Evolutionary conservation across 2,888 invertebrate genomes (phyloP), one percentile per base, ranked within the genome.

Genomic region (Volucella bombylans): DNA sequence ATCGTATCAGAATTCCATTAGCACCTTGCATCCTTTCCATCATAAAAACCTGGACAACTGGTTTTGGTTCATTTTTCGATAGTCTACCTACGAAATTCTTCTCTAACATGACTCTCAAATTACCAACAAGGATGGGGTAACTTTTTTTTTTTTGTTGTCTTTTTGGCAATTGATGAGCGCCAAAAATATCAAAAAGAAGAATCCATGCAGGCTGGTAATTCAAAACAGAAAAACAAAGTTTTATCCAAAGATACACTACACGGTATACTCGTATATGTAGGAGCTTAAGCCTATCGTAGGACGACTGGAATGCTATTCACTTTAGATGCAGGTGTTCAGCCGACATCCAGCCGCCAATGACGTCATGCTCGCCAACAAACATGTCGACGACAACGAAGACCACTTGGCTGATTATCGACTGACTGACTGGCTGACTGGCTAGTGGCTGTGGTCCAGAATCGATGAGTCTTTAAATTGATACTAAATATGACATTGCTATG

Each of bases 391-490:
- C 57, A 12, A 54, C 54, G 68, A 50, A 54, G 68, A 54, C 68
- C 62, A 69, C 50, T 68, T 68, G 68, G 74, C 64, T 38, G 23
- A 6, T 31, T 31, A 31, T 31, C 31, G 31, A 31, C 31, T 31
- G 31, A 6, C 31, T 31, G 23, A 23, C 23, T 23, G 31, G 14
- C 15, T 55, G 43, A 52, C 52, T 67, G 43, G 67, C 52, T 68
- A 65, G 59, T 68, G 73, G 57, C 65, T 71, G 59, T 74, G 79
- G 69, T 80, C 83, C 79, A 81, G 72, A 85, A 81, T 81, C 85
- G 81, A 85, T 77, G 83, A 80, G 85, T 85, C 81, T 80, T 65
- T 81, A 77, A 85, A 85, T 73, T 76, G 85, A 77, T 85, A 85
- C 81, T 76, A 81, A 81, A 85, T 85, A 85, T 85, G 85, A 85